Evolutionary conservation across 2,113 vertebrate genomes (phyloP), one percentile per base, ranked within the genome.

Genomic region (Penelope pileata): DNA sequence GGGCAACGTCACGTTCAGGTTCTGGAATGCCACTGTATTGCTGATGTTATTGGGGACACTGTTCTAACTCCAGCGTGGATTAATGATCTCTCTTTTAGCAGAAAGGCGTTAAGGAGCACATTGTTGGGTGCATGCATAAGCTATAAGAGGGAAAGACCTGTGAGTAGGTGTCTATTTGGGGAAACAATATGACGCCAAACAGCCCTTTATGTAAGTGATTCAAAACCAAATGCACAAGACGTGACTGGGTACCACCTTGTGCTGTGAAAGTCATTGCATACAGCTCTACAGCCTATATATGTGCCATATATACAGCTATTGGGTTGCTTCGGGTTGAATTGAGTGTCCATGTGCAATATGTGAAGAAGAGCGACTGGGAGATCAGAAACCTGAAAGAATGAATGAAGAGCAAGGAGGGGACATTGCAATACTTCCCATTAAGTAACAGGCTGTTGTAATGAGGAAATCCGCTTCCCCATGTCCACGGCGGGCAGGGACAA

Each of bases 61-160:
- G n/a, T 30, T 75, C 69, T 36, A 72, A 32, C 42, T 53, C 45
- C 32, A 32, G 0, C 30, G 53, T 6, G 56, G 43, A 64, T 64
- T 56, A 69, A 64, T 24, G 50, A n/a, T 29, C 72, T 81, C 56
- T 80, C 50, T 66, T 72, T 26, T 26, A 54, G 63, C 4, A 89
- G 32, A 26, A n/a, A 29, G 60, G 12, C 40, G 34, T 36, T 48
- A 32, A 59, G 30, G 26, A 45, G 17, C 14, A 1, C 5, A 21
- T 1, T 10, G 45, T 38, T 0, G 1, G 43, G 36, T 36, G 27
- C 0, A 1, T 5, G 21, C 23, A 13, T 6, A 17, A 19, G 15
- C 77, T 67, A 2, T 22, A 45, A 50, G 50, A 51, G 51, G n/a
- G 68, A 40, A 27, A 54, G 38, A 4, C 42, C 58, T 56, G 50